phyloP scores from a whole-genome alignment of 2,113 vertebrate species.

The Pomatostomus ruficeps region DNA sequence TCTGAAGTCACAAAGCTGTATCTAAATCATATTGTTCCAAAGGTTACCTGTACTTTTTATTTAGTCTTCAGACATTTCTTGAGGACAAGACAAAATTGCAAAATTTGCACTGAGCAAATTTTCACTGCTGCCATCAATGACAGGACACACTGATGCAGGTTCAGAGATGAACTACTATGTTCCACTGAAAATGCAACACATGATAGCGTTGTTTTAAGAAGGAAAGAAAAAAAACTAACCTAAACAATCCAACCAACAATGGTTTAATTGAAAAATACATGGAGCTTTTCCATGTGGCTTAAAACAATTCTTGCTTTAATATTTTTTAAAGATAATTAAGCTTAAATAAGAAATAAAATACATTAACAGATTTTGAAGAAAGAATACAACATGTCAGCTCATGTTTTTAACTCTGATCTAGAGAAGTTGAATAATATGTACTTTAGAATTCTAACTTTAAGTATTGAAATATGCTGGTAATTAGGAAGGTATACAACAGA shows the following conservation, averaged over 20 bases:
- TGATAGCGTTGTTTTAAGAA: neutral
- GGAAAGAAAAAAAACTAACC: neutral
- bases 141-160: neutral
- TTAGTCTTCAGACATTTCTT: neutral
- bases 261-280: neutral
- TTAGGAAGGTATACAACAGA: conserved; percentile 28
- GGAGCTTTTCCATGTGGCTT: neutral
- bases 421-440: neutral
- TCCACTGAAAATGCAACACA: neutral
- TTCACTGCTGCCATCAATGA: neutral
- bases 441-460: neutral
- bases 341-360: neutral
- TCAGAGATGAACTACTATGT: neutral
- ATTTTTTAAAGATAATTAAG: neutral
- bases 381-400: neutral
- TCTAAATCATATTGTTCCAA: neutral
- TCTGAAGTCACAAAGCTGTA: neutral
- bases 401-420: neutral
- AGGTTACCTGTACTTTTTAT: neutral
- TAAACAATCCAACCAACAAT: neutral
- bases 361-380: neutral
- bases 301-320: neutral
- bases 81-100: neutral
- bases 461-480: neutral
- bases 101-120: neutral